Percentiles rank a stretch among this genome's conserved stretches.
These are phyloP conservation scores for Rhopilema esculentum DNA, from an alignment of 30 jellyfish, hydroid and myxozoan genomes.

Conservation along the genomic window DNA sequence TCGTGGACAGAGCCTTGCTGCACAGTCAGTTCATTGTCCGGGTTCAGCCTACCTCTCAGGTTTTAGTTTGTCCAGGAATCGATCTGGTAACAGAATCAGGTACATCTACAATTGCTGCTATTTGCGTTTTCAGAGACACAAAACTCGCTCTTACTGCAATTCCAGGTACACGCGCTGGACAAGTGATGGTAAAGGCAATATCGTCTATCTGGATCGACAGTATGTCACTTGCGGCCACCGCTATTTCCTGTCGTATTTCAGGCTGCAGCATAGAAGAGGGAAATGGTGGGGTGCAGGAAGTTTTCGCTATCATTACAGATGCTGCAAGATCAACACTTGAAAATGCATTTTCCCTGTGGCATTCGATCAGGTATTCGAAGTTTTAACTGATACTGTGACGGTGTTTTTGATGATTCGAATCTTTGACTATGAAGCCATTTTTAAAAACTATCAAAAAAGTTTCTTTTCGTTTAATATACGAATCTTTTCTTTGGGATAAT, in stretches of 20 bases:
- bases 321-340: constrained; percentile 21
- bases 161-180: not conserved
- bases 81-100: not conserved
- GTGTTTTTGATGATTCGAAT: too few species aligned
- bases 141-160: not conserved
- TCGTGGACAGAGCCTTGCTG: not conserved
- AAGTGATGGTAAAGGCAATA: constrained; percentile 24
- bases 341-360: too few species aligned
- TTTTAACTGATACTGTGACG: too few species aligned
- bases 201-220: constrained; percentile 24
- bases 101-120: too few species aligned
- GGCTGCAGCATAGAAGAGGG: too few species aligned
- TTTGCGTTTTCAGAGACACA: not conserved
- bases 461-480: too few species aligned
- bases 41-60: not conserved
- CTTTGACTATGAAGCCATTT: too few species aligned
- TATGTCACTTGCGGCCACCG: constrained; percentile 13
- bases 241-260: constrained; percentile 12
- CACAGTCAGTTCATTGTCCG: constrained; percentile 13
- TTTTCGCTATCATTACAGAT: constrained; percentile 17
- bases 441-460: too few species aligned
- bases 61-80: not conserved
- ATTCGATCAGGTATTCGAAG: too few species aligned
- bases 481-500: too few species aligned
- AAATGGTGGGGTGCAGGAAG: not conserved